Evolutionary conservation across 2,113 vertebrate species (phyloP), one percentile per base, ranked within the genome.

Genomic region (Urocynchramus pylzowi): DNA sequence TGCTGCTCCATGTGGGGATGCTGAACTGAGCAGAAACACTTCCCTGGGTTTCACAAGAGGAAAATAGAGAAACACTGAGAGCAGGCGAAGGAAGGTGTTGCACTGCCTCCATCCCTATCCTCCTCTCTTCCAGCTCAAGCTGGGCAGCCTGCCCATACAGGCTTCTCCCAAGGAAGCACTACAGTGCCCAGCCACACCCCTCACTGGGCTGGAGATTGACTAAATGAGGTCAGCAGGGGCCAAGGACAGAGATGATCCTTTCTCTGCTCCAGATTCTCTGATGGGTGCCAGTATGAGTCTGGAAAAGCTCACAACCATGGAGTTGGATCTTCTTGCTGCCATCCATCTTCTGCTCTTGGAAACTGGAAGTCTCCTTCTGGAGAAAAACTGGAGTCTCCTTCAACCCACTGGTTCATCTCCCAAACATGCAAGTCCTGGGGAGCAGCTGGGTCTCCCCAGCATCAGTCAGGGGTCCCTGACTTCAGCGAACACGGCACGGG

Each of bases 31-130:
- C 28, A 75, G 77, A 81, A 91, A 67, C 3, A 1, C 22, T 31
- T 76, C 6, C 23, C 39, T 0, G 0, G 16, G 35, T 35, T 82
- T 87, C 61, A 41, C 60, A 35, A 44, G 60, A 37, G 26, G 27
- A 23, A 70, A 64, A 26, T 0, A n/a, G 45, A 53, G 65, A 41
- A 87, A 67, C 0, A 0, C 17, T 0, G 0, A 67, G 42, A 67
- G 30, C 27, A 47, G 35, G 44, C 0, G 10, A 60, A 75, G 53
- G 33, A 83, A 63, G 41, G 15, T 26, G 26, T 23, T 80, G 37
- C 2, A 0, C 23, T 65, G 68, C 42, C 23, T 86, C 71, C 1
- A 0, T 21, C 69, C 60, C 53, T 24, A 47, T 9, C 13, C 44
- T 91, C 52, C 28, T 52, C 20, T 30, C 37, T 35, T 1, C 0